Evolutionary conservation across 1,140 invertebrate species (phyloP).

Genomic region (Pseudomyrmex concolor): DNA sequence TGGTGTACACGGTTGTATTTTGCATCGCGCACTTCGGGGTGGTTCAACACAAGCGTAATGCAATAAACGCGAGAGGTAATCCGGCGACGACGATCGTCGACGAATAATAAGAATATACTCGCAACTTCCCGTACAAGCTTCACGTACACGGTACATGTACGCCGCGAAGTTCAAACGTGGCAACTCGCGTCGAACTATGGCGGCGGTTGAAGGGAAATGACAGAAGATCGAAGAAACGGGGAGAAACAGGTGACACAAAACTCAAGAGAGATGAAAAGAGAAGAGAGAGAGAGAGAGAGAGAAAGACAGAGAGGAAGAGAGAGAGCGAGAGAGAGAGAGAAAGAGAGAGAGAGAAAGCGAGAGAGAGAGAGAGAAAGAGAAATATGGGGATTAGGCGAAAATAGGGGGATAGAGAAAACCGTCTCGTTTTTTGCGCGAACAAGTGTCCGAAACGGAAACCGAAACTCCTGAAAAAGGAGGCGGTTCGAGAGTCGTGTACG

Average conservation of each 20-base stretch:
- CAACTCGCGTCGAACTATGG: conserved; percentile 70
- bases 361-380: conserved; percentile 49
- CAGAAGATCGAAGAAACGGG: conserved; percentile 59
- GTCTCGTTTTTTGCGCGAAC: conserved; percentile 64
- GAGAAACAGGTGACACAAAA: conserved; percentile 54
- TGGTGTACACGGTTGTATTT: conserved; percentile 8
- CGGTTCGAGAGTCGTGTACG: conserved; percentile 70
- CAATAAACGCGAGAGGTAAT: background rate
- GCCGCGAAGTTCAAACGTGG: conserved; percentile 45
- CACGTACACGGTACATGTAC: conserved; percentile 24
- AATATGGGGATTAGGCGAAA: conserved; percentile 31
- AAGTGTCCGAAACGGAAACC: conserved; percentile 71
- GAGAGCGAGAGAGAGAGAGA: conserved; percentile 27
- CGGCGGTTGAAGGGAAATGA: conserved; percentile 58
- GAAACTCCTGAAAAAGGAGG: conserved; percentile 70
- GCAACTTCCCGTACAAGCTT: conserved; percentile 9
- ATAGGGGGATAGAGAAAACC: conserved; percentile 60
- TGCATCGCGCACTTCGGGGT: conserved; percentile 37
- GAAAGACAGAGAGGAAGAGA: conserved; percentile 5
- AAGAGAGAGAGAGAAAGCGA: conserved; percentile 24
- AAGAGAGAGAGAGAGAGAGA: background rate
- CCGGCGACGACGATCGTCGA: conserved; percentile 35
- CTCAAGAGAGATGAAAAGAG: conserved; percentile 26
- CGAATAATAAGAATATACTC: conserved; percentile 45
- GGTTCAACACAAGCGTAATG: conserved; percentile 5